phyloP scores from a whole-genome alignment of 2,113 vertebrate genomes.

The Saccopteryx leptura region DNA sequence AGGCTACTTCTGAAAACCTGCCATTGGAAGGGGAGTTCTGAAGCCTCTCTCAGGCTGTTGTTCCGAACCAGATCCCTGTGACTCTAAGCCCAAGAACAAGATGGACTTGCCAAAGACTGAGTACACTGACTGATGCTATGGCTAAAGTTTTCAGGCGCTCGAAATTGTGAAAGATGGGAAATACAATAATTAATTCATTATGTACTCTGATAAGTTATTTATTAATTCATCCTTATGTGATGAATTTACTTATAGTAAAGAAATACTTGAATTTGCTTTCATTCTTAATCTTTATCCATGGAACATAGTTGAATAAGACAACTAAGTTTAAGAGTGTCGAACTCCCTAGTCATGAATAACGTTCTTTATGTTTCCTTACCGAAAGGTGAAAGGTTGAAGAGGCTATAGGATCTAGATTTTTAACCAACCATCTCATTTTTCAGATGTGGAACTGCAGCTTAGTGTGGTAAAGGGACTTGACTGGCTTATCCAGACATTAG shows the following conservation, averaged over 20 bases:
- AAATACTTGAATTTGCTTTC: slow-evolving; percentile 11
- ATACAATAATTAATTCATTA: neutral
- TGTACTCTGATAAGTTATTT: neutral
- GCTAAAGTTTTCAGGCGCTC: neutral
- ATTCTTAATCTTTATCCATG: neutral
- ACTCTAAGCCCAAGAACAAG: neutral
- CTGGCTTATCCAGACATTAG: neutral
- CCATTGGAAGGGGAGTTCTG: neutral
- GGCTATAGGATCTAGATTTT: neutral
- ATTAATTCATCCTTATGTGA: neutral
- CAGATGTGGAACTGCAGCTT: neutral
- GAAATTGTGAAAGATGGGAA: neutral
- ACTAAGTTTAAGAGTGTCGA: neutral
- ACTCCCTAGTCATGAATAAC: neutral
- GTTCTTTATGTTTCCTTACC: neutral
- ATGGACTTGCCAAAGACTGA: neutral
- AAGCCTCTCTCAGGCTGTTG: neutral
- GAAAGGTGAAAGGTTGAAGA: slow-evolving; percentile 45
- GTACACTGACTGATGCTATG: neutral
- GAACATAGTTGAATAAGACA: slow-evolving; percentile 1
- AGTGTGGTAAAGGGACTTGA: neutral
- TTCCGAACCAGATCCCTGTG: neutral
- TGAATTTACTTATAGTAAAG: neutral
- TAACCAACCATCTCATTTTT: neutral
- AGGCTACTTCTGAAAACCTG: neutral